Base-by-base conservation (phyloP, 2,888 invertebrate genomes). In the Blastobasis adustella region DNA sequence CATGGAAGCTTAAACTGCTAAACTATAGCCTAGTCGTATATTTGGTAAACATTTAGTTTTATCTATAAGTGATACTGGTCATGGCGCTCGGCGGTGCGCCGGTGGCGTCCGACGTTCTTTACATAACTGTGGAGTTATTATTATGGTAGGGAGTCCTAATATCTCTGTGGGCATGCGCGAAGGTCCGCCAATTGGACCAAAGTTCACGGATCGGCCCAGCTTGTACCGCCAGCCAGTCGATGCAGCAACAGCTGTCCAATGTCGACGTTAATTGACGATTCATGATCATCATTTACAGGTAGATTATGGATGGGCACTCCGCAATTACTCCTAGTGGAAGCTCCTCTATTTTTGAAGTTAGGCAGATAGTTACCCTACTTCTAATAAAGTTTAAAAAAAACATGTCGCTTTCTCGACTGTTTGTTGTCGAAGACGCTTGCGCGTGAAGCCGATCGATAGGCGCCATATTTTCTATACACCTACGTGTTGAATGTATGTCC, bases 401-500 rank as follows among this genome's bases (percentile, higher is more conserved):
- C 23, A 1, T 23, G 23, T 23, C 3, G 1, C 23, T 23, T 23
- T 23, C 23, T 23, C 23, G 23, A 23, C 23, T 23, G 23, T 23
- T 23, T 23, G 49, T 56, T 51, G 49, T 56, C 50, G 44, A 68
- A 62, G 69, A 84, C 86, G 86, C 86, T 76, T 86, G 86, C 86
- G 86, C 85, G 83, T 59, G 60, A 58, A 52, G 54, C 55, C 69
- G 78, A 83, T 85, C 86, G 75, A 86, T 86, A 80, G 49, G 53
- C 62, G 60, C 55, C 53, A 51, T 54, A 44, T 48, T 48, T 37
- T 46, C 41, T 23, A 23, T 23, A 23, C 23, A 23, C 23, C 23
- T 23, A 23, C 23, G 23, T 23, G 23, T 23, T 23, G 23, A 23
- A 23, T 23, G 23, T 1, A 23, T 3, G 23, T 23, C 23, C 2